phyloP scores from a whole-genome alignment of 1,140 invertebrate species.

The Tetragonula clypearis region DNA sequence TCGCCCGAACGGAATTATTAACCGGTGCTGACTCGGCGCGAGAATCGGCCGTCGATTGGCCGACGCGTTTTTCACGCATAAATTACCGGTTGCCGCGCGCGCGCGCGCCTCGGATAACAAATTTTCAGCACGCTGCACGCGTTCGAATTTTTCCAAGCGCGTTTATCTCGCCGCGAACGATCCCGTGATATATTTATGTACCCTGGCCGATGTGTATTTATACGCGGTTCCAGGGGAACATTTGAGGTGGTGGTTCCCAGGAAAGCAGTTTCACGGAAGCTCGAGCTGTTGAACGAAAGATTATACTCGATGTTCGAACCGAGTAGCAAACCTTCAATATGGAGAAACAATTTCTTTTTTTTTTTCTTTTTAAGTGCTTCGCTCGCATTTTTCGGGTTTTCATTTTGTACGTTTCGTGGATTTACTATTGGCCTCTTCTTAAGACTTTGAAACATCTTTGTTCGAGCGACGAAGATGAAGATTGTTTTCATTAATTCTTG shows the following conservation, averaged over 20 bases:
- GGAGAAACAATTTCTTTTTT: not conserved
- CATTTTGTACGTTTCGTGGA: not conserved
- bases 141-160: conserved; percentile 34
- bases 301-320: not conserved
- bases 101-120: conserved; percentile 20
- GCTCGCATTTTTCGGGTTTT: not conserved
- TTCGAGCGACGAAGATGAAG: not conserved
- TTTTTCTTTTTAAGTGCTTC: not conserved
- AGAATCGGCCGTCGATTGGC: conserved; percentile 5
- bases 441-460: not conserved
- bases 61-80: conserved; percentile 29
- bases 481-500: too few species aligned
- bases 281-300: not conserved
- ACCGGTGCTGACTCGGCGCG: not conserved
- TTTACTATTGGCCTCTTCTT: not conserved
- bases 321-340: not conserved
- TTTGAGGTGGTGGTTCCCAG: not conserved
- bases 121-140: conserved; percentile 27
- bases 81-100: conserved; percentile 21
- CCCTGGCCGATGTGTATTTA: conserved; percentile 45
- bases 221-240: conserved; percentile 16
- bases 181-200: conserved; percentile 44
- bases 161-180: conserved; percentile 37
- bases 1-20: conserved; percentile 19
- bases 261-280: conserved; percentile 34